Conservation (phyloP, 2,113 vertebrate species). For the Beaufortia kweichowensis region DNA sequence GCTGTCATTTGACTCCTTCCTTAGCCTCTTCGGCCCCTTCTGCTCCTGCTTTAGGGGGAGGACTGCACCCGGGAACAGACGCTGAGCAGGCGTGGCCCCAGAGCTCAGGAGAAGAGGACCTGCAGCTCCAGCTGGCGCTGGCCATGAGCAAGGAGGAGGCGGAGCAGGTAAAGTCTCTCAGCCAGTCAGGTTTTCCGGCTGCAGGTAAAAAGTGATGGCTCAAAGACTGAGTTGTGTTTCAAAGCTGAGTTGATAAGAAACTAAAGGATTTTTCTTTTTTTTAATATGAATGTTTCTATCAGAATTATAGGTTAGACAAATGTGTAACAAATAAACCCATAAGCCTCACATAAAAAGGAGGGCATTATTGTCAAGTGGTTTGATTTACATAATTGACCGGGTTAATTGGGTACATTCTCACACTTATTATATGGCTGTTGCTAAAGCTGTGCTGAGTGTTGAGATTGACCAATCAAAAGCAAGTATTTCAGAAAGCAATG, state of each 20-base stretch:
- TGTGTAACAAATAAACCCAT: too few species aligned
- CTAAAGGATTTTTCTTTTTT: too few species aligned
- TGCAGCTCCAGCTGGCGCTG: slow-evolving; percentile 88
- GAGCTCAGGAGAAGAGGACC: slow-evolving; percentile 89
- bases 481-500: background rate
- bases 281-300: too few species aligned
- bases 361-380: too few species aligned
- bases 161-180: slow-evolving; percentile 80
- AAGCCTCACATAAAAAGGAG: too few species aligned
- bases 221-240: background rate
- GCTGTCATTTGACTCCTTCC: slow-evolving; percentile 53
- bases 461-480: background rate
- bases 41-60: slow-evolving; percentile 73
- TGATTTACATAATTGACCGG: too few species aligned
- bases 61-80: slow-evolving; percentile 73
- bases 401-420: background rate
- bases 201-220: slow-evolving; percentile 43
- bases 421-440: background rate
- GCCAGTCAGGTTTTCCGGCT: slow-evolving; percentile 16
- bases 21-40: slow-evolving; percentile 79
- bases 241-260: too few species aligned
- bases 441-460: too few species aligned
- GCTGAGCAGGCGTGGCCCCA: slow-evolving; percentile 90
- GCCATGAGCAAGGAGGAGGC: slow-evolving; percentile 96
- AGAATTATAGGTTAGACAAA: too few species aligned